These are phyloP conservation scores for Lagopus muta DNA, from an alignment of 2,113 vertebrate species.

Conservation along the genomic window DNA sequence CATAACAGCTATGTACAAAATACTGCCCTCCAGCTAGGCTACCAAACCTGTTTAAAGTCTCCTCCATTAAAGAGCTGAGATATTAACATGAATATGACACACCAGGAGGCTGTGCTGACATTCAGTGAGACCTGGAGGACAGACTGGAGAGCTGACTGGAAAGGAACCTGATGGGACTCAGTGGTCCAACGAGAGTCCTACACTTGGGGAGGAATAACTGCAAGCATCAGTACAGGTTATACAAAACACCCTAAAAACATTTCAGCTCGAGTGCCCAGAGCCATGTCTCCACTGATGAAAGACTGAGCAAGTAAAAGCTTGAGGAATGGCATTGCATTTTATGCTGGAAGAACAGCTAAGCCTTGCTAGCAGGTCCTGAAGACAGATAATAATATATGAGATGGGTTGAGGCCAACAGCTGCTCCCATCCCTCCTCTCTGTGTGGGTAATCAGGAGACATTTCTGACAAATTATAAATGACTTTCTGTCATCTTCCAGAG, in stretches of 20 bases:
- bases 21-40: background rate
- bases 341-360: background rate
- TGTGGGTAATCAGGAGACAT: background rate
- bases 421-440: background rate
- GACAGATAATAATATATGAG: background rate
- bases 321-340: background rate
- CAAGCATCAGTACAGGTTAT: background rate
- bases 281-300: background rate
- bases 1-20: background rate
- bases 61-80: fast-evolving
- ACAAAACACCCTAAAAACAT: background rate
- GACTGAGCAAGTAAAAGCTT: background rate
- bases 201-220: background rate
- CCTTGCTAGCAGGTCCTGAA: background rate
- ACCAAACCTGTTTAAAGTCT: background rate
- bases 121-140: background rate
- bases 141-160: no score
- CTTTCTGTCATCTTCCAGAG: background rate
- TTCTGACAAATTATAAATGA: background rate
- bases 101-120: background rate
- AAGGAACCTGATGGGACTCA: no score
- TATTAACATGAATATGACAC: background rate
- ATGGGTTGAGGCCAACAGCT: background rate
- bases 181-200: no score
- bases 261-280: fast-evolving